Evolutionary conservation across 2,797 vertebrate species (phyloP), one percentile per base, ranked within the genome.

Genomic region (Sebastes hubbsi): DNA sequence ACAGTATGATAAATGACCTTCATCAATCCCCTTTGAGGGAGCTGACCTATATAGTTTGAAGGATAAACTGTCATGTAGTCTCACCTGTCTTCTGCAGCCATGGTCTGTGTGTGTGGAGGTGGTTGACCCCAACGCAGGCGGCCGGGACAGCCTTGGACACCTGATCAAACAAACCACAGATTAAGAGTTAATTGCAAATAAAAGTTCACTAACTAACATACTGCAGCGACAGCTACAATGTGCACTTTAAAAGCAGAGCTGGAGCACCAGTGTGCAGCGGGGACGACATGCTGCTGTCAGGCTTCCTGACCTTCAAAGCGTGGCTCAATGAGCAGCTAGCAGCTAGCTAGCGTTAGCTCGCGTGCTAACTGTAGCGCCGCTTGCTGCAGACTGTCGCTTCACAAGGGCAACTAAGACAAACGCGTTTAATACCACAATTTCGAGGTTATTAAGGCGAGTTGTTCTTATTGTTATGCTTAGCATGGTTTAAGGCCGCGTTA

Each of bases 71-170:
- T 70, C n/a, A 7, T 73, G 36, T 75, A 87, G 83, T 81, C 16
- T 94, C 86, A 99, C 98, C 98, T 0, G 96, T 97, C 92, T 99
- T 99, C 94, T 98, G 97, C 90, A 97, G 95, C 90, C 84, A 89
- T 82, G 94, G 89, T 90, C 95, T 95, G 69, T 96, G 96, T 59
- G 95, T 97, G 94, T 99, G 98, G 90, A 99, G 92, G 90, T 98
- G 98, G 91, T 97, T 97, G 88, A 96, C 92, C 84, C 97, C 97
- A 83, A 99, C 90, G 83, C 98, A 99, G 12, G 96, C 96, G 63
- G 96, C 96, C 59, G 96, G 97, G 11, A 99, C 75, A 69, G 97
- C 95, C 92, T 97, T 98, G 81, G 97, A 97, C 85, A 98, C 94
- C 99, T 99, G 8, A 85, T 54, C 65, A 49, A 89, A 27, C 46